Percentiles rank a stretch among this genome's conserved stretches.
phyloP scores from a whole-genome alignment of 2,888 invertebrate species.

The Nephrocerus scutellatus region DNA sequence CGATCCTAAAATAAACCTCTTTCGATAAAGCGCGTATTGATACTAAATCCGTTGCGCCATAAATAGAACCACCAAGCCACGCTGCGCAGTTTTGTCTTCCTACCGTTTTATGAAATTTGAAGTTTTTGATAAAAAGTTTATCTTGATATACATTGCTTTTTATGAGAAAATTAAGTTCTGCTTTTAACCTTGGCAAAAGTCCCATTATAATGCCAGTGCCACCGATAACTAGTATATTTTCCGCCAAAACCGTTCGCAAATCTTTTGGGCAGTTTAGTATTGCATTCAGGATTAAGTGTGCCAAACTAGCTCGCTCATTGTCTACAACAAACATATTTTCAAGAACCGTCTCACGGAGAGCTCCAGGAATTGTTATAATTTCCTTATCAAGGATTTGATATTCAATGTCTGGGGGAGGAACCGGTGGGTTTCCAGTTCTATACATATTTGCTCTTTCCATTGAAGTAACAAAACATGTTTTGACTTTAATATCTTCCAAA shows the following conservation, averaged over 20 bases:
- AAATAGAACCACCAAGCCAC: conserved; percentile 82
- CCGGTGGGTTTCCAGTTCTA: conserved; percentile 45
- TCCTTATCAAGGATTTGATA: conserved; percentile 62
- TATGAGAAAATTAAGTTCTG: conserved; percentile 66
- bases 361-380: conserved; percentile 59
- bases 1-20: conserved; percentile 65
- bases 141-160: conserved; percentile 55
- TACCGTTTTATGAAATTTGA: conserved; percentile 77
- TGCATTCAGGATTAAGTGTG: conserved; percentile 78
- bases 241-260: conserved; percentile 66
- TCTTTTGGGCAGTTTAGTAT: conserved; percentile 78
- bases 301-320: conserved; percentile 71
- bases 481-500: conserved; percentile 74
- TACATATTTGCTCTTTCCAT: conserved; percentile 59
- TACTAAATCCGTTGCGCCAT: conserved; percentile 69
- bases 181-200: conserved; percentile 68
- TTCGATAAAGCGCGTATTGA: conserved; percentile 63
- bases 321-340: conserved; percentile 83
- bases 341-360: conserved; percentile 70
- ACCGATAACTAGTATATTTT: conserved; percentile 79
- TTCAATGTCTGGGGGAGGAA: conserved; percentile 54
- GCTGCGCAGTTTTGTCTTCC: conserved; percentile 74
- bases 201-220: conserved; percentile 81
- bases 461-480: conserved; percentile 82
- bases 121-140: conserved; percentile 55